Evolutionary conservation across 2,888 invertebrate species (phyloP).

Genomic region (Zaprionus lineosus): DNA sequence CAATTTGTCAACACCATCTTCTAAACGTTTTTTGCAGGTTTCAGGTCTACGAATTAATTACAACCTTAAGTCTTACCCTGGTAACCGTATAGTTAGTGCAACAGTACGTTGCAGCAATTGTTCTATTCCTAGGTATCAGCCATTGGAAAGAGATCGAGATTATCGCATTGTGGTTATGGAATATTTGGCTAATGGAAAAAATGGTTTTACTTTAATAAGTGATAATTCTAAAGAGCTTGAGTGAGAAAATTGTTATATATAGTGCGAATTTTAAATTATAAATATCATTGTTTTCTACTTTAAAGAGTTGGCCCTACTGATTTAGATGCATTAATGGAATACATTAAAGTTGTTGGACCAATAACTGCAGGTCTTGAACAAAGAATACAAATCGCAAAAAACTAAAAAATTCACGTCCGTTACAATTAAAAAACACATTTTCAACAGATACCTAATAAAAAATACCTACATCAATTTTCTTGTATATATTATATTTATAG

Average conservation of each 20-base stretch:
- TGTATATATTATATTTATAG: too few relatives aligned
- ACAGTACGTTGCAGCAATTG: constrained; percentile 86
- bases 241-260: constrained; percentile 33
- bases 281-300: neutral
- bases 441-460: neutral
- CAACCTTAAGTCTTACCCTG: constrained; percentile 85
- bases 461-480: neutral
- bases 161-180: constrained; percentile 87
- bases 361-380: constrained; percentile 63
- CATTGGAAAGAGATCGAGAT: constrained; percentile 84
- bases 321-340: constrained; percentile 73
- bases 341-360: constrained; percentile 57
- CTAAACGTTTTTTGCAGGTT: constrained; percentile 83
- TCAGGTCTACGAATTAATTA: constrained; percentile 84
- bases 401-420: neutral
- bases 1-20: constrained; percentile 39
- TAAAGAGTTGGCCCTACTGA: constrained; percentile 71
- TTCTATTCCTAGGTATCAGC: constrained; percentile 85
- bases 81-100: constrained; percentile 85
- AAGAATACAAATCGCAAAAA: constrained; percentile 52
- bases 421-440: constrained; percentile 10
- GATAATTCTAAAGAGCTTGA: constrained; percentile 75
- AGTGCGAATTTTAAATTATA: neutral
- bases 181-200: constrained; percentile 88
- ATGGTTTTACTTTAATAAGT: constrained; percentile 85